Percentiles rank a stretch among this genome's conserved stretches.
phyloP scores from a whole-genome alignment of 2,888 invertebrate genomes.

The Mesorhabditis spiculigera region DNA sequence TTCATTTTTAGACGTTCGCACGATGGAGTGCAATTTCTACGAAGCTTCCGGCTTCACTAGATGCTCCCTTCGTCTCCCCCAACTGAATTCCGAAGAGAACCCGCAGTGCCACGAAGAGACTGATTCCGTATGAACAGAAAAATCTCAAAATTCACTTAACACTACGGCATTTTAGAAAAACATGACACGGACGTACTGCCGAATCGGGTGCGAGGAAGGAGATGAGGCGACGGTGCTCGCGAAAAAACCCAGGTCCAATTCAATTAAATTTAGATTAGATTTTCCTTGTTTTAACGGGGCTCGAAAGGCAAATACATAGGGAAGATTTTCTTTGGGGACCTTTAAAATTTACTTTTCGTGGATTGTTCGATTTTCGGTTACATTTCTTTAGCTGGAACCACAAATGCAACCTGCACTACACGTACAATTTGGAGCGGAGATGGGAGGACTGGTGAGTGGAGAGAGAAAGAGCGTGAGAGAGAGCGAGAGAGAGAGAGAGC shows the following conservation, averaged over 20 bases:
- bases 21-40: not conserved
- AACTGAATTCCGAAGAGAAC: not conserved
- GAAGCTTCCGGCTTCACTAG: not conserved
- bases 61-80: not conserved
- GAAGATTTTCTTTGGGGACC: no score
- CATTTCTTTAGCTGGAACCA: not conserved
- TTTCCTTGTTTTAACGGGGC: no score
- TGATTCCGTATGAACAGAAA: not conserved
- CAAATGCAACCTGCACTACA: constrained; percentile 1
- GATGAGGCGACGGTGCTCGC: not conserved
- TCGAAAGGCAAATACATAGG: no score
- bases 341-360: no score
- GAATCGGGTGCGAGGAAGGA: not conserved
- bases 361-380: no score
- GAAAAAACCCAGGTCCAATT: not conserved
- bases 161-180: not conserved
- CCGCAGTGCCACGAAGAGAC: constrained; percentile 5
- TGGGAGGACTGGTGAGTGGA: constrained; percentile 3
- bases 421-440: not conserved
- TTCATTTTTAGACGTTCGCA: not conserved
- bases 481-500: no score
- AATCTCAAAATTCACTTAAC: no score
- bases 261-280: no score
- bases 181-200: not conserved
- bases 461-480: not conserved